phyloP scores from a whole-genome alignment of 2,888 invertebrate genomes.

The Adelognathus sp. region DNA sequence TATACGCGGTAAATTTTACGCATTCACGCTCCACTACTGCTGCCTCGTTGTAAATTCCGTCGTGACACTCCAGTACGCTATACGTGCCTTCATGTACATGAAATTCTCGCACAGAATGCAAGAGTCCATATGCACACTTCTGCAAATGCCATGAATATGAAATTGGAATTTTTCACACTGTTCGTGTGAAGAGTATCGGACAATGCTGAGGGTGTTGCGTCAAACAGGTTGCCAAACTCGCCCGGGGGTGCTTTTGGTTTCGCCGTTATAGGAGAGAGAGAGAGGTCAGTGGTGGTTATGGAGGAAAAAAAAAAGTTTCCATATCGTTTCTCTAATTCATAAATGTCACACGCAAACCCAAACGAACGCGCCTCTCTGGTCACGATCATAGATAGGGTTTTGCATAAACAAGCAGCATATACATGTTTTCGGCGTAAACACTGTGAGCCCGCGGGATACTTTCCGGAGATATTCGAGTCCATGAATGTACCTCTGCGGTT shows the following conservation, averaged over 20 bases:
- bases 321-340: constrained; percentile 7
- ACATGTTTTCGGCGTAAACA: background rate
- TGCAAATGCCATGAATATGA: background rate
- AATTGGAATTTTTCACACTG: background rate
- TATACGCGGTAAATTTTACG: background rate
- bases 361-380: constrained; percentile 30
- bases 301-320: background rate
- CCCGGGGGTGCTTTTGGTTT: background rate
- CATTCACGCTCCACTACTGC: background rate
- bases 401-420: constrained; percentile 11
- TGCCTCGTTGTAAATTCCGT: no score
- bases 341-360: constrained; percentile 44
- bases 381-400: constrained; percentile 22
- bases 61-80: no score
- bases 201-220: background rate
- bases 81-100: no score
- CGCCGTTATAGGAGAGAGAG: background rate
- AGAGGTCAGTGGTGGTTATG: background rate
- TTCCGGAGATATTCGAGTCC: constrained; percentile 27
- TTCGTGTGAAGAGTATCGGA: background rate
- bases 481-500: constrained; percentile 20
- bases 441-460: constrained; percentile 1
- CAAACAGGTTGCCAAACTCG: background rate
- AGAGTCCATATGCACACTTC: background rate
- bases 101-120: background rate